Base-by-base conservation (phyloP, 1,140 invertebrate genomes). In the Sinella curviseta region DNA sequence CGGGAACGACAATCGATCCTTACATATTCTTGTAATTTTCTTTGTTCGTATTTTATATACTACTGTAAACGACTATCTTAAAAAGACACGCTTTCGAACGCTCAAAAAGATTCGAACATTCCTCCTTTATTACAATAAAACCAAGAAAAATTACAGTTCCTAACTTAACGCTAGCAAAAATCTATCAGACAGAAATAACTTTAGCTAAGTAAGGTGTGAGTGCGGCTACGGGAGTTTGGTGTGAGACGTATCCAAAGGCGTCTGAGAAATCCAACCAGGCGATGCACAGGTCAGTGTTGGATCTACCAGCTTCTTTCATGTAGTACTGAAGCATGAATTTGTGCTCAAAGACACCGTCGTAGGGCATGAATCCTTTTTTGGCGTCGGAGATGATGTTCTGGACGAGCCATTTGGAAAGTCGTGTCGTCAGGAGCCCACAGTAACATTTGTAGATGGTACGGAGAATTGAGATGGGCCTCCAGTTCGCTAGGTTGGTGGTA, bases 301-400 rank as follows among this genome's bases (percentile, higher is more conserved):
- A 1, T 31, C 73, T 36, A n/a, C 79, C 78, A 0, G 84, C 84
- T 8, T 85, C 65, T 4, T 83, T 55, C 35, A 87, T 67, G 54
- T 77, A 24, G 12, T 83, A 54, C 60, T 85, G 80, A 0, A 87
- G 74, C 33, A 86, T 80, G 77, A 83, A 87, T 73, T 87, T 87
- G 81, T 88, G 85, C 78, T 87, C 86, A 12, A 84, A 79, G 33
- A 83, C 86, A 0, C 85, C 86, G 54, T 87, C 85, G 60, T 83
- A 82, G 12, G 76, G 78, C n/a, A 85, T 74, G 67, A 87, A 87
- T 0, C 85, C 85, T 77, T 86, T 87, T 54, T 86, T 86, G 0
- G 48, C 39, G 1, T 39, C 28, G 24, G 76, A 81, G 0, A 87
- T 76, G 0, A 81, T 31, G 35, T 77, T 36, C 0, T 55, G 1